Conservation (phyloP, 1,140 invertebrate genomes). For the Artemia franciscana region DNA sequence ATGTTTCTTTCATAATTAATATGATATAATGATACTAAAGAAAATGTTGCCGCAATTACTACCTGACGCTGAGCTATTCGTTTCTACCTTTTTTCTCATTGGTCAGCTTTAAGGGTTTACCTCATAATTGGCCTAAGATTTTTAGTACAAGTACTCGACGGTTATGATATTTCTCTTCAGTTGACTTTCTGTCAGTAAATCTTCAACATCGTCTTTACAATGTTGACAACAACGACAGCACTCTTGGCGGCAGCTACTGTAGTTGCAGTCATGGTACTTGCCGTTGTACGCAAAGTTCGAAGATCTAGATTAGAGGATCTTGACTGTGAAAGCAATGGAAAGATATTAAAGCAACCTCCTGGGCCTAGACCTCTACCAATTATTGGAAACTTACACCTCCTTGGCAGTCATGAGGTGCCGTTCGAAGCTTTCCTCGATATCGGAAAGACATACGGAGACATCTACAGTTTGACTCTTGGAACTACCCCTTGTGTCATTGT, state of each 20-base stretch:
- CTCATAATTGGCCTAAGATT: not conserved
- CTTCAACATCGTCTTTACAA: not conserved
- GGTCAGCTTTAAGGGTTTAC: no score
- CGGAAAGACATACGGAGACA: slow-evolving; percentile 41
- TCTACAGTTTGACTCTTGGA: slow-evolving; percentile 46
- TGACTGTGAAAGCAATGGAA: not conserved
- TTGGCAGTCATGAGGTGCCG: slow-evolving; percentile 36
- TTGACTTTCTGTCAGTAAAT: not conserved
- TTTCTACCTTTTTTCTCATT: no score
- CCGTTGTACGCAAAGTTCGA: not conserved
- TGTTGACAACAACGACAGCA: not conserved
- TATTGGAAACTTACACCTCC: slow-evolving; percentile 39
- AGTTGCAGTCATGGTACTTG: not conserved
- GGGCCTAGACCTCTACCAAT: slow-evolving; percentile 37
- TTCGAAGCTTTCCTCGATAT: slow-evolving; percentile 45
- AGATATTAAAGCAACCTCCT: slow-evolving; percentile 20
- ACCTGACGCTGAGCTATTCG: no score
- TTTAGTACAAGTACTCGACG: not conserved
- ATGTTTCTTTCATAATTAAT: no score
- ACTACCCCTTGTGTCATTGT: slow-evolving; percentile 43
- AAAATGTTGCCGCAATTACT: no score
- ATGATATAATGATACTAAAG: no score
- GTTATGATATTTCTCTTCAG: not conserved
- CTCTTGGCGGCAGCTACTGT: not conserved
- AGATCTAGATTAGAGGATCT: not conserved